Evolutionary conservation across 1,140 invertebrate genomes (phyloP), one percentile per base, ranked within the genome.

Genomic region (Drosophila varians): DNA sequence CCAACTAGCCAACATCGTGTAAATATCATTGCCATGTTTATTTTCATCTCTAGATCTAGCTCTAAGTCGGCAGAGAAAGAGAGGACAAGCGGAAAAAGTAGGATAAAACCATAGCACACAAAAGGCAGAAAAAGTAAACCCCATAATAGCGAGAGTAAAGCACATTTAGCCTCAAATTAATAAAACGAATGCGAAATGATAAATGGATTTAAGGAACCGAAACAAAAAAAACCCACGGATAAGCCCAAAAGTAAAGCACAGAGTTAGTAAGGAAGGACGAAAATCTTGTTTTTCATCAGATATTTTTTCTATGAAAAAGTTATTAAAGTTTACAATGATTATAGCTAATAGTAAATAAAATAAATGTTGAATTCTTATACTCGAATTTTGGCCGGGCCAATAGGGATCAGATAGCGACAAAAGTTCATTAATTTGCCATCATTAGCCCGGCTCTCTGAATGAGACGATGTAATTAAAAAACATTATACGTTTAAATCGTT

Each of bases 1-100:
- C 38, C 38, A 70, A 60, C 56, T 74, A 72, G 60, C 69, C 69
- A 62, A 82, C 82, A 77, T 77, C 87, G 82, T 87, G 74, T 87
- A 87, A 87, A 87, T 88, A 87, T 83, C 82, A 87, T 82, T 74
- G 74, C 71, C 70, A 87, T 87, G 83, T 87, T 87, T 87, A 82
- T 77, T 87, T 87, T 87, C 75, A 87, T 87, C 77, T 87, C 65
- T 80, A 82, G 82, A 64, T 77, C 49, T 87, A 87, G 82, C 64
- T 87, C 60, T 87, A 82, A 87, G 82, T 71, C 56, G 55, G 58
- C 51, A 53, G 52, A 64, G 40, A 53, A 47, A 64, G 40, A 52
- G 7, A 53, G 69, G 26, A 36, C 25, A 61, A 60, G 52, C 49
- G 25, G 49, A 58, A 26, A 58, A 34, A n/a, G 31, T 16, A 19